These are phyloP conservation scores for Mobula hypostoma DNA, from an alignment of 2,113 vertebrate genomes.

Conservation along the genomic window DNA sequence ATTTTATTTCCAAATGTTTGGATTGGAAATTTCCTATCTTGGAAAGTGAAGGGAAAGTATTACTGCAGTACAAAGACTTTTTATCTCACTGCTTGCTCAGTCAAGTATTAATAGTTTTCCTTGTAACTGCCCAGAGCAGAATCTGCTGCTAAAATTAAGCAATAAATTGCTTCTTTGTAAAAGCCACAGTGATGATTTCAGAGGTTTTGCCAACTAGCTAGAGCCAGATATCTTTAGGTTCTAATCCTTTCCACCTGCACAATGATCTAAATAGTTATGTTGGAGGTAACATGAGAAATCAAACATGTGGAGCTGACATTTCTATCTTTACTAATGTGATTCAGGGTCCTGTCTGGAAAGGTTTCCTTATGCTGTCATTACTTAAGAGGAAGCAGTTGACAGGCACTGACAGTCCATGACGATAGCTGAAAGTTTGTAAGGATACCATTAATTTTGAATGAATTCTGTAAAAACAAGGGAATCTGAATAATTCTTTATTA, in stretches of 20 bases:
- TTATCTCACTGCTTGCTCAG: neutral
- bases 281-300: conserved; percentile 27
- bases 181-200: neutral
- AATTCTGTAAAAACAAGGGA: neutral
- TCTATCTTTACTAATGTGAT: conserved; percentile 43
- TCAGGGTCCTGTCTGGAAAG: conserved; percentile 42
- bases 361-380: conserved; percentile 50
- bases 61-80: neutral
- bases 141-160: neutral
- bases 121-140: neutral
- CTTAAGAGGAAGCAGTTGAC: conserved; percentile 60
- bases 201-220: conserved; percentile 18
- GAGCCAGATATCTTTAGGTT: neutral
- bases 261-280: conserved; percentile 39
- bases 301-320: conserved; percentile 19
- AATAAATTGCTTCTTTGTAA: neutral
- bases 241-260: conserved; percentile 42
- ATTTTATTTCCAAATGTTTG: neutral
- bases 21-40: neutral
- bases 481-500: neutral
- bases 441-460: too few species aligned
- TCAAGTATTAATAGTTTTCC: neutral
- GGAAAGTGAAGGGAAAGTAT: neutral
- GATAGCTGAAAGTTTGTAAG: conserved; percentile 45
- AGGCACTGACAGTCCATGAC: conserved; percentile 53